These are phyloP conservation scores for Achlya flavicornis DNA, from an alignment of 2,888 invertebrate species.

Conservation along the genomic window DNA sequence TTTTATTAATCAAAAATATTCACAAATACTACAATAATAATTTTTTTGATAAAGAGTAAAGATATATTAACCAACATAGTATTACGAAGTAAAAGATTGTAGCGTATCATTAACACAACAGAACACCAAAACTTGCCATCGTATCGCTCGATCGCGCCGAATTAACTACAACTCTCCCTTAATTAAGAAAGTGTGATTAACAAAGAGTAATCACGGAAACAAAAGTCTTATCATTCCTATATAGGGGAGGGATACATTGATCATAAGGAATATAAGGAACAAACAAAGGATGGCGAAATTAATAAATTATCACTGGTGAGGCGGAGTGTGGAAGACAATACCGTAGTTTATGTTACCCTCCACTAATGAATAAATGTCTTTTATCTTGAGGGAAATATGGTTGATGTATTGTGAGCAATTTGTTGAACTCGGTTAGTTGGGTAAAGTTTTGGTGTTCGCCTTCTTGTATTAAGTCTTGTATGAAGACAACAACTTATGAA, in stretches of 20 bases:
- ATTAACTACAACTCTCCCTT: conserved; percentile 76
- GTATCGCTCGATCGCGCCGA: conserved; percentile 69
- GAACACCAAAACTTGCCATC: conserved; percentile 32
- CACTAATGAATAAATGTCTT: conserved; percentile 60
- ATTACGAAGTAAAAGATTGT: neutral
- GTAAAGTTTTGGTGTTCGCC: conserved; percentile 16
- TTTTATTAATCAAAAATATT: too few species aligned
- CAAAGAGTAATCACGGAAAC: conserved; percentile 80
- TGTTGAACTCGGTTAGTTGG: conserved; percentile 40
- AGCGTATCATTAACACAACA: conserved; percentile 14
- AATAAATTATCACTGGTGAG: conserved; percentile 74
- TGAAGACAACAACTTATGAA: too few species aligned
- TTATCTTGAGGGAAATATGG: conserved; percentile 54
- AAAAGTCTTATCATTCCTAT: conserved; percentile 76
- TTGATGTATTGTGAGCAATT: conserved; percentile 54
- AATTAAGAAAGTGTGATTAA: conserved; percentile 83
- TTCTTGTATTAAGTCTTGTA: neutral
- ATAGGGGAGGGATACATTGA: conserved; percentile 54
- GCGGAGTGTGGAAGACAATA: conserved; percentile 60
- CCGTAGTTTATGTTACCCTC: conserved; percentile 39
- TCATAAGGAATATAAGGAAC: conserved; percentile 66
- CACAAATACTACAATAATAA: too few species aligned
- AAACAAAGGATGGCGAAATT: conserved; percentile 72
- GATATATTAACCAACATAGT: neutral
- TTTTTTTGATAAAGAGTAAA: neutral